Base-by-base conservation (phyloP, 2,888 invertebrate species). In the Agriopis leucophaearia region DNA sequence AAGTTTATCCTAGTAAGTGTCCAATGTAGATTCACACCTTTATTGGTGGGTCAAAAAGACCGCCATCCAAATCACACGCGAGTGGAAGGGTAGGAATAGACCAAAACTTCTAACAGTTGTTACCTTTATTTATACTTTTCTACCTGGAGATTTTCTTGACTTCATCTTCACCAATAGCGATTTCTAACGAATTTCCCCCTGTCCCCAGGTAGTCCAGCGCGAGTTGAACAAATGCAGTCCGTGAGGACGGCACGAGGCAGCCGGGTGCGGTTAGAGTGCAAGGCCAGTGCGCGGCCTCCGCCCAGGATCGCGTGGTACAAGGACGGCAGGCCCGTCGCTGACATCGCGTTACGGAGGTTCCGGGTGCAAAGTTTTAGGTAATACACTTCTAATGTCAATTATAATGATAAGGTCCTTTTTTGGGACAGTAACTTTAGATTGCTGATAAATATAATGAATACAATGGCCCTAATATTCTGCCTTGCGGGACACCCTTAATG, bases 241-340 rank as follows among this genome's bases (percentile, higher is more conserved):
- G 90, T 91, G 81, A 79, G 88, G 70, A 88, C 89, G 75, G 86
- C 87, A 74, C 91, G 92, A 66, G 95, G 95, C 55, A 89, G 90
- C 82, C 90, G 94, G 77, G 93, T 96, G 87, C 94, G 95, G 82
- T 95, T 98, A 81, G 95, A 96, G 81, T 97, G 97, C 88, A 95
- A 95, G 76, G 96, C 97, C 76, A 95, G 95, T 86, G 97, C 96
- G 44, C 95, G 96, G 77, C 98, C 98, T 51, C 95, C 96, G 72
- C 98, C 98, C 38, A 95, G 96, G 76, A 96, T 98, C 78, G 95
- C 96, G 79, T 98, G 98, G 98, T 96, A 95, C 92, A 96, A 96
- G 90, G 96, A 97, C 93, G 96, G 96, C 76, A 92, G 93, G 81
- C 95, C 95, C 79, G 95, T 95, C 76, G 94, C 95, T 65, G 94